Conservation (phyloP, 2,888 invertebrate genomes). For the Dicycla oo region DNA sequence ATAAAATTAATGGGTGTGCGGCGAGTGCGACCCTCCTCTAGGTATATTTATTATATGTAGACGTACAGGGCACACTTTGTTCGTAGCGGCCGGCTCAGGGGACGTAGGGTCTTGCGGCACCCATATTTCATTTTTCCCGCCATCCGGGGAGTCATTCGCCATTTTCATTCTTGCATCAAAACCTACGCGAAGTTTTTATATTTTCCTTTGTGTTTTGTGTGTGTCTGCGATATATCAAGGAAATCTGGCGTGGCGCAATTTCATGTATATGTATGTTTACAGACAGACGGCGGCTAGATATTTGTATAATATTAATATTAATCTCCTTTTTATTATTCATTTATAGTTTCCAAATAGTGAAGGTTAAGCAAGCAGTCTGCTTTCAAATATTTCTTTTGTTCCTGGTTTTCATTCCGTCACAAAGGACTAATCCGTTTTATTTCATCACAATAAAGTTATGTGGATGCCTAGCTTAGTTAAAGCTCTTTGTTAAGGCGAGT, state of each 20-base stretch:
- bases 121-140: constrained; percentile 84
- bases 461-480: too few relatives aligned
- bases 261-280: constrained; percentile 15
- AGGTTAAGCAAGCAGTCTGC: not conserved
- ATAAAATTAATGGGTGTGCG: constrained; percentile 63
- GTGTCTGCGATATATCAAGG: constrained; percentile 42
- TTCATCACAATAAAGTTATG: constrained; percentile 30
- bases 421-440: constrained; percentile 24
- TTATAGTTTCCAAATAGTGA: constrained; percentile 14
- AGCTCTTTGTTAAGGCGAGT: constrained; percentile 12
- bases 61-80: constrained; percentile 61
- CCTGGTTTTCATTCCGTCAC: not conserved
- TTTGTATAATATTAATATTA: constrained; percentile 40
- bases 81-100: constrained; percentile 50
- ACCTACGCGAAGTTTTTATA: constrained; percentile 69
- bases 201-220: constrained; percentile 65
- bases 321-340: constrained; percentile 24
- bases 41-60: constrained; percentile 57
- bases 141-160: constrained; percentile 77
- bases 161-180: constrained; percentile 78
- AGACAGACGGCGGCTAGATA: constrained; percentile 26
- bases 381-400: constrained; percentile 14
- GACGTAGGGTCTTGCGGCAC: constrained; percentile 72
- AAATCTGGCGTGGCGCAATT: constrained; percentile 53
- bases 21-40: constrained; percentile 62